A percentile compares a stretch with the other conserved stretches of the same genome.
phyloP scores from a whole-genome alignment of 1,140 invertebrate genomes.

The Apis dorsata region DNA sequence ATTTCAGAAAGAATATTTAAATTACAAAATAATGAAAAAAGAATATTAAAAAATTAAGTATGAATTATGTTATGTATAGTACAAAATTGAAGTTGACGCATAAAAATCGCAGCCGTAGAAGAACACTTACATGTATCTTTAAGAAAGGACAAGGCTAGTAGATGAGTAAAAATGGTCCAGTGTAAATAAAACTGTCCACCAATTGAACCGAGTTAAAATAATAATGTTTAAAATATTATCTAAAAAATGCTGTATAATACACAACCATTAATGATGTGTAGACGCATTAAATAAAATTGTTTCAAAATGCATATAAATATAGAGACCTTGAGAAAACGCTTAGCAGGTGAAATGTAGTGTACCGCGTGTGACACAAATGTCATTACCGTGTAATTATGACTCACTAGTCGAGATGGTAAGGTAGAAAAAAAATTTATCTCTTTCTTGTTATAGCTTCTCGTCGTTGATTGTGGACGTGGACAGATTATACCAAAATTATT shows the following conservation, averaged over 20 bases:
- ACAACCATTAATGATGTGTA: neutral
- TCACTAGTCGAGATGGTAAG: conserved; percentile 43
- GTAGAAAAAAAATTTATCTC: conserved; percentile 17
- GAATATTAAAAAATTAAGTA: neutral
- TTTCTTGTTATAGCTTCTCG: neutral
- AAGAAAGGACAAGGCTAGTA: neutral
- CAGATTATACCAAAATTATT: neutral
- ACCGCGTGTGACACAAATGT: conserved; percentile 68
- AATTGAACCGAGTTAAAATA: neutral
- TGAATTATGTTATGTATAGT: neutral
- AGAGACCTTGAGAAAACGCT: conserved; percentile 54
- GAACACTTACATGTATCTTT: conserved; percentile 30
- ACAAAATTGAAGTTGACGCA: conserved; percentile 1
- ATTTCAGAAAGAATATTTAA: neutral
- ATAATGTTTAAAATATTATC: too few relatives aligned
- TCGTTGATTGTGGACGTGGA: neutral
- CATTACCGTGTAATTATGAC: conserved; percentile 65
- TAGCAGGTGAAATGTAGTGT: conserved; percentile 54
- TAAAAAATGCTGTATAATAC: neutral
- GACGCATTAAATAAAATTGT: neutral
- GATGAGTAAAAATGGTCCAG: neutral
- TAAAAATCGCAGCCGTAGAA: neutral
- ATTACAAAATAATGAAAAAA: neutral
- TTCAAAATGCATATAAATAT: conserved; percentile 35
- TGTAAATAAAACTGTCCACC: conserved; percentile 1